Percentiles rank a stretch among this genome's conserved stretches.
These are phyloP conservation scores for Orcinus orca DNA, from an alignment of 2,113 vertebrate species.

Conservation along the genomic window DNA sequence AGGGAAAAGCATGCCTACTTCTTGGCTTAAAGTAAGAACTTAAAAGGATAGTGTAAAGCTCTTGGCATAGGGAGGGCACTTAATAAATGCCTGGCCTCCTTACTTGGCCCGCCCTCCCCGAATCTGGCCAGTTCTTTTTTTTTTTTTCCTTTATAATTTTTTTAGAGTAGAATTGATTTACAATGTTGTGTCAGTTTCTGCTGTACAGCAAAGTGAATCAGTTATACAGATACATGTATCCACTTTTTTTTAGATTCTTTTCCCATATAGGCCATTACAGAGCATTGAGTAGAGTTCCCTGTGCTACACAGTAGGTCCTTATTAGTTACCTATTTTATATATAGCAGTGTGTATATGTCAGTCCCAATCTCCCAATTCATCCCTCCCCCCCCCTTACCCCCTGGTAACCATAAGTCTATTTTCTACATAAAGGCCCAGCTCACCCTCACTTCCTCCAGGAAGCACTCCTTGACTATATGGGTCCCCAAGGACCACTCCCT, in stretches of 20 bases:
- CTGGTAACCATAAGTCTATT: not conserved
- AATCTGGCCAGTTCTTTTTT: not conserved
- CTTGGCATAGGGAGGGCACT: not conserved
- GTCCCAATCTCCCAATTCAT: not conserved
- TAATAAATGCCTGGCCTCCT: not conserved
- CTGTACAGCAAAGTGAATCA: too few species aligned
- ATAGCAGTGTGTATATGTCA: not conserved
- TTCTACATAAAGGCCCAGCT: not conserved
- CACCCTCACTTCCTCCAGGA: not conserved
- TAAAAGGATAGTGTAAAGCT: not conserved
- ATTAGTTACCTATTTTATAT: not conserved
- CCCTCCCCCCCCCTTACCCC: rapidly evolving
- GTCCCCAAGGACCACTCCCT: not conserved
- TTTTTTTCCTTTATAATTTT: too few species aligned
- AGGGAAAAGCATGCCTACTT: not conserved
- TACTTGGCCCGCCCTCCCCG: not conserved
- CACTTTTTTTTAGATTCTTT: not conserved
- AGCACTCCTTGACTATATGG: not conserved
- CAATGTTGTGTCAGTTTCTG: too few species aligned
- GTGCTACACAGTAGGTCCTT: not conserved
- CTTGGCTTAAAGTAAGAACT: not conserved
- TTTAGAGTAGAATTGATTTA: too few species aligned
- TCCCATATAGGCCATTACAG: not conserved
- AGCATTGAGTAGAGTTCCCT: not conserved
- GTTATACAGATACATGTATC: too few species aligned